A percentile compares a stretch with the other conserved stretches of the same genome.
These are phyloP conservation scores for Grus americana DNA, from an alignment of 2,113 vertebrate genomes.

Conservation along the genomic window DNA sequence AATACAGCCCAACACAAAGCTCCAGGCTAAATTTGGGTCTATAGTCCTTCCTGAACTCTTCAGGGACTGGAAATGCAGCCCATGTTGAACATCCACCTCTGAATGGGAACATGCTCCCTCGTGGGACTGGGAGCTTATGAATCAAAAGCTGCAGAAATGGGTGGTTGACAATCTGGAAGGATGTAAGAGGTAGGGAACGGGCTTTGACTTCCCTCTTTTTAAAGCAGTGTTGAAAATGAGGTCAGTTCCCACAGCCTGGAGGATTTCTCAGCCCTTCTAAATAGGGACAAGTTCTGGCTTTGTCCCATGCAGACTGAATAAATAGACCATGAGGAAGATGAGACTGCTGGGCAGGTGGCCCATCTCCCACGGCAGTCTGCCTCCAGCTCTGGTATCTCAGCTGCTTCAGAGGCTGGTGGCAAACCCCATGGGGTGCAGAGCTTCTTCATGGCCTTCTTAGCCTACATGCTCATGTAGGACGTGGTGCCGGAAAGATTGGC, in stretches of 20 bases:
- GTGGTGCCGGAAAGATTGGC: no score
- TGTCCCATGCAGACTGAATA: neutral
- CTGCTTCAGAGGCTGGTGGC: neutral
- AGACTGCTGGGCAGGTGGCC: neutral
- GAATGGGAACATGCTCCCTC: neutral
- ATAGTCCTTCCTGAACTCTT: neutral
- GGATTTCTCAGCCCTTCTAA: neutral
- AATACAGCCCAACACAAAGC: neutral
- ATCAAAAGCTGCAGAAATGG: neutral
- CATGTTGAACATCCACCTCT: rapidly evolving
- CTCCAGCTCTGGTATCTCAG: neutral
- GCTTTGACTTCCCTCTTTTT: neutral
- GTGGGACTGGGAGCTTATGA: neutral
- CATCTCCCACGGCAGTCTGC: neutral
- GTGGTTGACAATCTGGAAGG: neutral
- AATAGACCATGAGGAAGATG: neutral
- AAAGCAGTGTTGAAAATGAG: neutral
- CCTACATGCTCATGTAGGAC: neutral
- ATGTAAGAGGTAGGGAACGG: rapidly evolving
- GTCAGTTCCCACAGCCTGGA: neutral
- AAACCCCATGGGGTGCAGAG: neutral
- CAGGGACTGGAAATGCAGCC: neutral
- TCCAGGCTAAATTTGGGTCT: neutral
- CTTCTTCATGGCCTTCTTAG: neutral
- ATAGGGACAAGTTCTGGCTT: neutral